Evolutionary conservation across 2,888 invertebrate genomes (phyloP).

Genomic region (Heliconius aoede): DNA sequence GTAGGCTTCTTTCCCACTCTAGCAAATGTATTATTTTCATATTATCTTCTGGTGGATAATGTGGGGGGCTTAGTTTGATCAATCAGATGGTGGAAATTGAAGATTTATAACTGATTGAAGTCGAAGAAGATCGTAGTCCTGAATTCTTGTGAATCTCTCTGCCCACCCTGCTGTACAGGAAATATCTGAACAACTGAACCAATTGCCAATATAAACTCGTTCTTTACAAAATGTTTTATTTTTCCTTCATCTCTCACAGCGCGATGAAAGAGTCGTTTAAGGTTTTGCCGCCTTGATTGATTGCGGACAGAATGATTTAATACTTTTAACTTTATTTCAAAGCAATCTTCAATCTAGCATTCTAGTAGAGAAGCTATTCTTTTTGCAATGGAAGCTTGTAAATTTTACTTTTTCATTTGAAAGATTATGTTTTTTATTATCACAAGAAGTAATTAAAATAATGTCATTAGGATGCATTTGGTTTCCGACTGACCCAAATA

Average conservation of each 20-base stretch:
- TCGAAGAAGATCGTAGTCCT: too few relatives aligned
- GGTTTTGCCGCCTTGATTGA: constrained; percentile 39
- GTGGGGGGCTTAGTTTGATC: too few relatives aligned
- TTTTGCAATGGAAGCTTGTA: constrained; percentile 11
- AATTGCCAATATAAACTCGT: neutral
- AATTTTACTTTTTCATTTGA: neutral
- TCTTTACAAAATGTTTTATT: constrained; percentile 30
- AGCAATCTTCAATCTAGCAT: constrained; percentile 20
- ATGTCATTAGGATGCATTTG: too few relatives aligned
- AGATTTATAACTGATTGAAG: too few relatives aligned
- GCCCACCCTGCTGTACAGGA: too few relatives aligned
- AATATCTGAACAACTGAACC: constrained; percentile 25
- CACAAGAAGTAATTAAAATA: neutral
- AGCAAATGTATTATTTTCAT: too few relatives aligned
- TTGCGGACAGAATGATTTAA: constrained; percentile 37
- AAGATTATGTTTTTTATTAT: neutral
- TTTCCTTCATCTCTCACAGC: constrained; percentile 32
- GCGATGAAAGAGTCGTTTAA: constrained; percentile 41
- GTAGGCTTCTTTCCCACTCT: too few relatives aligned
- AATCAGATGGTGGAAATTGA: too few relatives aligned
- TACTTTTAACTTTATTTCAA: constrained; percentile 31
- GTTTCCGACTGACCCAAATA: too few relatives aligned
- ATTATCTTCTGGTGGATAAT: too few relatives aligned
- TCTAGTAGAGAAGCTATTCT: constrained; percentile 15
- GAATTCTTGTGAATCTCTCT: too few relatives aligned